Conservation (phyloP, 1,140 invertebrate genomes). For the Ips typographus region DNA sequence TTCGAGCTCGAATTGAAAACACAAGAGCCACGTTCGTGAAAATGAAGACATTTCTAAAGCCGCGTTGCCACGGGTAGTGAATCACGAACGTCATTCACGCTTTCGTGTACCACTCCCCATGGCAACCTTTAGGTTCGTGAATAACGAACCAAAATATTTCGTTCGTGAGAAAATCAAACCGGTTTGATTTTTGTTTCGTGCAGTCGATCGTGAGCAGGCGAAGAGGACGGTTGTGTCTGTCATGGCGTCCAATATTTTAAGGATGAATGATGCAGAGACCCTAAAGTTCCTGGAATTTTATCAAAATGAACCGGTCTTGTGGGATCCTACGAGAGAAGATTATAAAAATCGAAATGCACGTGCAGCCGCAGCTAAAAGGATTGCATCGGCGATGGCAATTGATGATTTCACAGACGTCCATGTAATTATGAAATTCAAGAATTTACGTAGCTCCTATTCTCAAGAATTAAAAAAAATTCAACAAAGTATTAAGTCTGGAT, state of each 20-base stretch:
- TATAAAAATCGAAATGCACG: slow-evolving; percentile 28
- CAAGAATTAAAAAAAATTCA: slow-evolving; percentile 44
- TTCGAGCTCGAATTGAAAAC: no score
- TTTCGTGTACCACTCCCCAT: no score
- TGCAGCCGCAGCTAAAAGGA: slow-evolving; percentile 31
- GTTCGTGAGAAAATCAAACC: not conserved
- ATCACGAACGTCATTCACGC: no score
- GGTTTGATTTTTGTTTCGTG: slow-evolving; percentile 1
- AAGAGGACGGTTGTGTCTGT: slow-evolving; percentile 5
- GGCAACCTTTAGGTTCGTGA: no score
- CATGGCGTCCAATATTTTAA: not conserved
- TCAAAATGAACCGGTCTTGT: slow-evolving; percentile 27
- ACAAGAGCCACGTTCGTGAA: no score
- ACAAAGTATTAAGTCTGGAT: slow-evolving; percentile 37
- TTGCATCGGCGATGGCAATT: slow-evolving; percentile 22
- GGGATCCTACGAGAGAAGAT: slow-evolving; percentile 25
- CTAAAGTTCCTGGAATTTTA: slow-evolving; percentile 29
- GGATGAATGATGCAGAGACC: slow-evolving; percentile 27
- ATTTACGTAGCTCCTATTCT: slow-evolving; percentile 13
- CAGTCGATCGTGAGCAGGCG: slow-evolving; percentile 1
- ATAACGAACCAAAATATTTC: not conserved
- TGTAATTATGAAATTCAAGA: slow-evolving; percentile 36
- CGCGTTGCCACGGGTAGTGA: no score
- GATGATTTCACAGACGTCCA: slow-evolving; percentile 24
- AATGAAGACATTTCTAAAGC: no score